phyloP scores from a whole-genome alignment of 2,113 vertebrate genomes.

The Sinocyclocheilus anshuiensis region DNA sequence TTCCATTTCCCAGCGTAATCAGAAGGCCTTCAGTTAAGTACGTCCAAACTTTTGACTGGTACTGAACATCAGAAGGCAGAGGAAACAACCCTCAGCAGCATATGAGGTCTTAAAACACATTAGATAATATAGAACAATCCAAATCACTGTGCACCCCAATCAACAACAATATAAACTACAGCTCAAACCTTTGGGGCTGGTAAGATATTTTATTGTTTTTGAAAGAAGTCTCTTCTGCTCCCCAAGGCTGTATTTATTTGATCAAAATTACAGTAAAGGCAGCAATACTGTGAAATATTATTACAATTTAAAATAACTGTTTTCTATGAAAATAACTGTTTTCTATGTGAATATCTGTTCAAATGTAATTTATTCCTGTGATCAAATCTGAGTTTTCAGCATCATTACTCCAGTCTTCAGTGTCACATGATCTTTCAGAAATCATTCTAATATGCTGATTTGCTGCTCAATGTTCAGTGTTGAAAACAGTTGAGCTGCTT shows the following conservation, averaged over 20 bases:
- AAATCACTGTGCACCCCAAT: background rate
- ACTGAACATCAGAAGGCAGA: constrained; percentile 17
- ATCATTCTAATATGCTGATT: background rate
- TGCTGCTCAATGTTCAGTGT: background rate
- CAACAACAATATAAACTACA: background rate
- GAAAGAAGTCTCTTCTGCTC: background rate
- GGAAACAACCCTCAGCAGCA: constrained; percentile 33
- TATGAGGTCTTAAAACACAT: constrained; percentile 35
- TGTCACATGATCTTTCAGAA: background rate
- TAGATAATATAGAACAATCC: background rate
- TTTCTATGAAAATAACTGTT: background rate
- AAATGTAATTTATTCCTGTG: background rate
- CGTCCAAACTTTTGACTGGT: background rate
- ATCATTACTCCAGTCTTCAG: background rate
- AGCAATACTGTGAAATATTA: background rate
- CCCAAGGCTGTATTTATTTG: background rate
- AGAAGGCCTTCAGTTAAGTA: too few species aligned
- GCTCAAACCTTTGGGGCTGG: background rate
- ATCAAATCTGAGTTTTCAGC: background rate
- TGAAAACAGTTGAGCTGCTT: background rate
- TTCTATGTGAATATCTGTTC: background rate
- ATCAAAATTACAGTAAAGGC: background rate
- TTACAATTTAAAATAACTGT: too few species aligned
- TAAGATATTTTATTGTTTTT: background rate
- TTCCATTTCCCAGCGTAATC: too few species aligned